Percentiles rank a stretch among this genome's conserved stretches.
Evolutionary conservation across 2,888 invertebrate species (phyloP).

Genomic region (Pedicia rivosa): DNA sequence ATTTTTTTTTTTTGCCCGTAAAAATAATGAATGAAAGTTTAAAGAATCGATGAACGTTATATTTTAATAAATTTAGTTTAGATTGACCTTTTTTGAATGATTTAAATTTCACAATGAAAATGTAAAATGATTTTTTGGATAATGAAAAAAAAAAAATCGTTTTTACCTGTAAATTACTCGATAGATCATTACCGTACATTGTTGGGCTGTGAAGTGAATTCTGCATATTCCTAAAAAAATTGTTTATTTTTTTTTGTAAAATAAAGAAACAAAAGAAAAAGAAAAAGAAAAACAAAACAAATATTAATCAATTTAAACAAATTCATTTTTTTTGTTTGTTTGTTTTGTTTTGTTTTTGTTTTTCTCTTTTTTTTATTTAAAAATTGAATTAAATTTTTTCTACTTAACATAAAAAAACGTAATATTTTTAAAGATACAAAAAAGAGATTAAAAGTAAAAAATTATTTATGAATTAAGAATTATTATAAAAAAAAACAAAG

Average conservation of each 20-base stretch:
- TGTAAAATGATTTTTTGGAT: no score
- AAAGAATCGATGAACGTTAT: no score
- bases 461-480: not conserved
- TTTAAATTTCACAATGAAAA: no score
- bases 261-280: not conserved
- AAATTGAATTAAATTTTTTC: not conserved
- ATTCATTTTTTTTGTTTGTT: no score
- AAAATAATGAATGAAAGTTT: no score
- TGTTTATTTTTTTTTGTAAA: not conserved
- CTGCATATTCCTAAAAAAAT: slow-evolving; percentile 3
- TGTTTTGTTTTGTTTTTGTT: no score
- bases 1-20: no score
- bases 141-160: no score
- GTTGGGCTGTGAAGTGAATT: slow-evolving; percentile 18
- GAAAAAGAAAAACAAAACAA: slow-evolving; percentile 1
- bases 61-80: no score
- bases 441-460: not conserved
- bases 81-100: no score
- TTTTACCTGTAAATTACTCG: slow-evolving; percentile 18
- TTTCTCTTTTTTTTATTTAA: no score
- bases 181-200: slow-evolving; percentile 18
- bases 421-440: not conserved
- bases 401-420: not conserved
- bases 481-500: not conserved
- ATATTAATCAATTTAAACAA: no score